Conservation (phyloP, 2,888 invertebrate species). For the Choreutis nemorana region DNA sequence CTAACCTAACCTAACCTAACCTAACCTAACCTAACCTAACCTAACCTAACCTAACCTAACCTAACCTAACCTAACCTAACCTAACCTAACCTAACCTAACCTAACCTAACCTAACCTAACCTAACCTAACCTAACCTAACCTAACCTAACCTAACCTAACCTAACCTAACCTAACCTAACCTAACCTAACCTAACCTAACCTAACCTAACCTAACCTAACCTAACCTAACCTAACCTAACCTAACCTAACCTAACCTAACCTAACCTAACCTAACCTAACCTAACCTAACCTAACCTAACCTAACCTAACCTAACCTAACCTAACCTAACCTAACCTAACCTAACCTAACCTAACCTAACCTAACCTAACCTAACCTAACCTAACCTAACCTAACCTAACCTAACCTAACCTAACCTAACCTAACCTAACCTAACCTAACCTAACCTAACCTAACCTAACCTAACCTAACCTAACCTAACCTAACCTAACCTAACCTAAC, state of each 20-base stretch:
- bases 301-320: conserved; percentile 3
- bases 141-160: conserved; percentile 3
- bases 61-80: conserved; percentile 3
- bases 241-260: conserved; percentile 3
- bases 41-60: conserved; percentile 3
- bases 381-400: conserved; percentile 3
- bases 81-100: conserved; percentile 3
- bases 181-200: conserved; percentile 3
- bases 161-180: conserved; percentile 3
- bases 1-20: conserved; percentile 3
- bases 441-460: conserved; percentile 3
- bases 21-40: conserved; percentile 3
- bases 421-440: conserved; percentile 3
- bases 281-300: conserved; percentile 3
- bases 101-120: conserved; percentile 3
- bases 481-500: conserved; percentile 3
- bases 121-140: conserved; percentile 3
- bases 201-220: conserved; percentile 3
- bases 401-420: conserved; percentile 3
- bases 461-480: conserved; percentile 3
- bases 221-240: conserved; percentile 3
- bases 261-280: conserved; percentile 3
- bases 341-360: conserved; percentile 3
- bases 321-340: conserved; percentile 3
- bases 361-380: conserved; percentile 3